Conservation (phyloP, 2,113 vertebrate species). For the Corydoras maculifer region DNA sequence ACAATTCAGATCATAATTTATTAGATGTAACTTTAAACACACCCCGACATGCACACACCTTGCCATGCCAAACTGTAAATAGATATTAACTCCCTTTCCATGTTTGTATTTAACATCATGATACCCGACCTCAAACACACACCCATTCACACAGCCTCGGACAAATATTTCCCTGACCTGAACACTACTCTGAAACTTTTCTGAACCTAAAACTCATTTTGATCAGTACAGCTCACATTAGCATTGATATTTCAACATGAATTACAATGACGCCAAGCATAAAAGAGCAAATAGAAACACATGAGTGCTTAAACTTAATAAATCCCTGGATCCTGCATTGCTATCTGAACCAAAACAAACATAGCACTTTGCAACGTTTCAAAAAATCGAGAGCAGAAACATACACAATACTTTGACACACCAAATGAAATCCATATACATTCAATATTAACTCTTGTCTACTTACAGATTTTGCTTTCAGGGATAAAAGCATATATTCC, state of each 20-base stretch:
- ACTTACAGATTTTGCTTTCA: not conserved
- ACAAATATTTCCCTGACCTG: constrained; percentile 9
- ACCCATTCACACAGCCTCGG: constrained; percentile 14
- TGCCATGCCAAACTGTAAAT: constrained; percentile 35
- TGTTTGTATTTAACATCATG: constrained; percentile 45
- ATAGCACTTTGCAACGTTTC: no score
- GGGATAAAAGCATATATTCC: constrained; percentile 10
- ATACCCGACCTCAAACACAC: constrained; percentile 20
- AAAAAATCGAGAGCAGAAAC: not conserved
- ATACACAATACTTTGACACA: not conserved
- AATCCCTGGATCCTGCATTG: no score
- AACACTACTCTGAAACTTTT: constrained; percentile 19
- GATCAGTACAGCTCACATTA: constrained; percentile 10
- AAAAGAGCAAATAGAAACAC: not conserved
- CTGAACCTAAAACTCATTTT: not conserved
- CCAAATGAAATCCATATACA: not conserved
- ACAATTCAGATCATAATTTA: no score
- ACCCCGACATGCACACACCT: constrained; percentile 15
- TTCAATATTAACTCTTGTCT: not conserved
- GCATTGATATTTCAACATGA: constrained; percentile 5
- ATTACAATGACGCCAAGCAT: constrained; percentile 4
- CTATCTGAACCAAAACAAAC: no score
- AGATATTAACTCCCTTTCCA: constrained; percentile 36
- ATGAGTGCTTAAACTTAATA: no score
- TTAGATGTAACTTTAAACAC: not conserved